Conservation (phyloP, 1,140 invertebrate genomes). For the Cotesia typhae region DNA sequence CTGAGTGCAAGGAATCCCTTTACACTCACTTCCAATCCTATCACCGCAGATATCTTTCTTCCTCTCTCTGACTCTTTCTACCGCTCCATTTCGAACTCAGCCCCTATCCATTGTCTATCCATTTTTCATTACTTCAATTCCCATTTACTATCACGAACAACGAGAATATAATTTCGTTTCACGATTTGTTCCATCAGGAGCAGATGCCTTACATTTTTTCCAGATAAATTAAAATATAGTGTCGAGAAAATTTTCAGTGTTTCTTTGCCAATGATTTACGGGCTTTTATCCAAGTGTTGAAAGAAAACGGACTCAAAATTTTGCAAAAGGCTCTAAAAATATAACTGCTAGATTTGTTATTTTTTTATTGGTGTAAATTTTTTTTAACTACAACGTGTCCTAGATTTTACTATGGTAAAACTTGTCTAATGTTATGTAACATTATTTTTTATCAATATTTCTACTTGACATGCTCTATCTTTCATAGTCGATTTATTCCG, state of each 20-base stretch:
- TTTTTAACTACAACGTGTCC: not conserved
- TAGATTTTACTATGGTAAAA: not conserved
- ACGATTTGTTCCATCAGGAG: not conserved
- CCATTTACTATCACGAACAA: not conserved
- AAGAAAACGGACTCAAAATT: no score
- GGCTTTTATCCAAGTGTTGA: no score
- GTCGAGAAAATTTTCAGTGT: no score
- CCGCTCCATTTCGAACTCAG: not conserved
- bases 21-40: no score
- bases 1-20: not conserved
- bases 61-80: no score
- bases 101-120: constrained; percentile 24
- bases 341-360: no score
- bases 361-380: not conserved
- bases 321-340: no score
- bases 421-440: constrained; percentile 38
- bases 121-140: constrained; percentile 31
- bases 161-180: not conserved
- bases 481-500: constrained; percentile 18
- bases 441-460: constrained; percentile 38
- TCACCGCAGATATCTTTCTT: not conserved
- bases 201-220: not conserved
- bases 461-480: constrained; percentile 5
- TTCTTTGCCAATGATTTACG: no score
- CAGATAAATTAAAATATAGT: no score